These are phyloP conservation scores for Urechis unicinctus DNA, from an alignment of 2,888 invertebrate genomes.

Conservation along the genomic window DNA sequence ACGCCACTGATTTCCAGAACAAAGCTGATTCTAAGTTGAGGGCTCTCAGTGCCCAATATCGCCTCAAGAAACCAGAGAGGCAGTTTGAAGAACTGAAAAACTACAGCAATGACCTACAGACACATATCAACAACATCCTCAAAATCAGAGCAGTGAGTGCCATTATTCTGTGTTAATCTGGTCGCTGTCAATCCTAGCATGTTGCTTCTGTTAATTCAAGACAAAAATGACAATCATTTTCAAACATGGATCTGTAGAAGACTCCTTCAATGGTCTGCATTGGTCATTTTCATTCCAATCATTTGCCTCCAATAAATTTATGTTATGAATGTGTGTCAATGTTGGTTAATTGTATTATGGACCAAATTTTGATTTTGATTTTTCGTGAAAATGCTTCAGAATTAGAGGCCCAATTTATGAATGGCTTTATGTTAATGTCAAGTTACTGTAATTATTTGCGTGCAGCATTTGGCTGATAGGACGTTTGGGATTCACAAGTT, in stretches of 20 bases:
- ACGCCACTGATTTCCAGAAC: slow-evolving; percentile 61
- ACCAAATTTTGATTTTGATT: too few species aligned
- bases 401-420: too few species aligned
- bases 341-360: too few species aligned
- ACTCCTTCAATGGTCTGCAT: too few species aligned
- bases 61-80: slow-evolving; percentile 65
- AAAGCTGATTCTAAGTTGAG: slow-evolving; percentile 72
- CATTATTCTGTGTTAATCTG: neutral
- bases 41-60: slow-evolving; percentile 67
- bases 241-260: too few species aligned
- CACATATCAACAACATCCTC: slow-evolving; percentile 44
- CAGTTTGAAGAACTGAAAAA: slow-evolving; percentile 69
- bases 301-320: too few species aligned
- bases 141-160: slow-evolving; percentile 50
- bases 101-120: slow-evolving; percentile 68
- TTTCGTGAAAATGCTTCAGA: too few species aligned
- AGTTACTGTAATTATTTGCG: neutral
- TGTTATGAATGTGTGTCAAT: too few species aligned
- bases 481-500: slow-evolving; percentile 72
- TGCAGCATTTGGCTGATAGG: slow-evolving; percentile 61
- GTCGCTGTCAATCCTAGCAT: neutral
- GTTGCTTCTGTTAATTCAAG: neutral
- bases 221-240: neutral
- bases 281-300: too few species aligned
- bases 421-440: too few species aligned